A percentile compares a stretch with the other conserved stretches of the same genome.
phyloP scores from a whole-genome alignment of 2,888 invertebrate species.

The Anodontia alba region DNA sequence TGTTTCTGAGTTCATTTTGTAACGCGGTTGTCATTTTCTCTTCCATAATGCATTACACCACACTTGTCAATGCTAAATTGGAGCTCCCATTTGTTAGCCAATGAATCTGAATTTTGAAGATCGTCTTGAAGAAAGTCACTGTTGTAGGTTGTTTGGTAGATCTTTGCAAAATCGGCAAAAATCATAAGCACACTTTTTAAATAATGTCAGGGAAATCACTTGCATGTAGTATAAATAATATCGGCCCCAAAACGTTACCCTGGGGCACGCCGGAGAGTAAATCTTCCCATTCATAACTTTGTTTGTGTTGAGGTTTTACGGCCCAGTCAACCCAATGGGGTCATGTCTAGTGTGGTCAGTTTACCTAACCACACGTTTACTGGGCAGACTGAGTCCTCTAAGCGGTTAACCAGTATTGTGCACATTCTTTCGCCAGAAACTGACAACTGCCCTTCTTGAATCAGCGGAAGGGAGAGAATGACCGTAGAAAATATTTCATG shows the following conservation, averaged over 20 bases:
- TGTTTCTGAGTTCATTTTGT: conserved; percentile 23
- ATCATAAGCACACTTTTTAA: conserved; percentile 7
- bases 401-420: no score
- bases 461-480: no score
- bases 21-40: conserved; percentile 11
- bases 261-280: conserved; percentile 16
- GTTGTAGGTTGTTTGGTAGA: conserved; percentile 6
- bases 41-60: conserved; percentile 28
- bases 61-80: conserved; percentile 26
- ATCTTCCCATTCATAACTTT: no score
- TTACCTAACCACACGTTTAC: no score
- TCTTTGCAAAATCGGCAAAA: conserved; percentile 24
- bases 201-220: not conserved
- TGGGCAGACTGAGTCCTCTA: no score
- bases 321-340: no score
- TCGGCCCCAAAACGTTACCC: conserved; percentile 23
- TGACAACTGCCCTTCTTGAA: no score
- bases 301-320: no score
- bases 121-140: conserved; percentile 18
- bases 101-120: not conserved
- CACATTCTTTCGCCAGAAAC: no score
- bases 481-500: no score
- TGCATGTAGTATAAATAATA: conserved; percentile 23
- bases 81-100: conserved; percentile 26
- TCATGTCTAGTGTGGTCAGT: no score